phyloP scores from a whole-genome alignment of 2,113 vertebrate species.

The Pachypanchax playfairii region DNA sequence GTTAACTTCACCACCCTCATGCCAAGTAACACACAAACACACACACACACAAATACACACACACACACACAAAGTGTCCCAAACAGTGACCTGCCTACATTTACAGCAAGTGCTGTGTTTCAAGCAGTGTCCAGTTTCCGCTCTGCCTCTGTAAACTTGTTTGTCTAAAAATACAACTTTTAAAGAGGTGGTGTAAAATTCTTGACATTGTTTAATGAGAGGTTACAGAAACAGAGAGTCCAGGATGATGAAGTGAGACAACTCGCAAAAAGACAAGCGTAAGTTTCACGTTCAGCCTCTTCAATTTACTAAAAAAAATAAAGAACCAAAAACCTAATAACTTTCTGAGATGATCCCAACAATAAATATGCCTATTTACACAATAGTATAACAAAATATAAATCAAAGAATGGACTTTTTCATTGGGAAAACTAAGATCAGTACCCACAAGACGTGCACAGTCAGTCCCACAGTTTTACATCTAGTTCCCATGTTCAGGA shows the following conservation, averaged over 20 bases:
- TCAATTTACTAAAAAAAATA: conserved; percentile 16
- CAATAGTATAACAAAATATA: conserved; percentile 1
- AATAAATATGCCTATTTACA: background rate
- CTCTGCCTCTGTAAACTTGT: conserved; percentile 28
- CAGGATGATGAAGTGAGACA: conserved; percentile 24
- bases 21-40: conserved; percentile 25
- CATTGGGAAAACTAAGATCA: background rate
- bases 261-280: background rate
- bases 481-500: conserved; percentile 39
- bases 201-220: conserved; percentile 49
- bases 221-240: conserved; percentile 42
- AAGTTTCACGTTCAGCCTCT: background rate
- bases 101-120: conserved; percentile 13
- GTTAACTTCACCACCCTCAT: conserved; percentile 19
- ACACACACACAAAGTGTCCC: conserved; percentile 24
- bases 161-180: conserved; percentile 36
- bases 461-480: conserved; percentile 12
- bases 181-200: conserved; percentile 54
- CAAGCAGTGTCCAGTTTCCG: conserved; percentile 17
- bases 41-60: conserved; percentile 26
- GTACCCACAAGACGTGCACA: conserved; percentile 4
- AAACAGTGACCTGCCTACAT: conserved; percentile 7
- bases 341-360: background rate
- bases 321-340: conserved; percentile 15
- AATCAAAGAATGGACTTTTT: background rate